phyloP scores from a whole-genome alignment of 1,140 invertebrate genomes.

The Tetragnatha versicolor region DNA sequence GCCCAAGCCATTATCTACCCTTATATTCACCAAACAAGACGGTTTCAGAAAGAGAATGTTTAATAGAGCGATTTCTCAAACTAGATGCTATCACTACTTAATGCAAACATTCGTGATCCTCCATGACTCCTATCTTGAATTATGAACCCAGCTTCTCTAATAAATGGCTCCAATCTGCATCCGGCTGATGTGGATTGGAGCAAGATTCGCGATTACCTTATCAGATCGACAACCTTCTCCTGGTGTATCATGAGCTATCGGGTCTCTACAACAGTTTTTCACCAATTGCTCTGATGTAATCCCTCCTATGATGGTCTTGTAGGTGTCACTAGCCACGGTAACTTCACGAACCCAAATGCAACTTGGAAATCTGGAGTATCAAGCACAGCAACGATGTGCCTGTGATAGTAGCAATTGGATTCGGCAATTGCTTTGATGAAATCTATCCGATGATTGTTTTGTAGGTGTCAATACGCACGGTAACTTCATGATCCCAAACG shows the following conservation, averaged over 20 bases:
- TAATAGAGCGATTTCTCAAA: neutral
- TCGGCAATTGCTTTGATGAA: too few species aligned
- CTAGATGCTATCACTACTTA: neutral
- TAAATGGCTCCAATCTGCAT: conserved; percentile 3
- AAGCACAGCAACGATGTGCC: too few species aligned
- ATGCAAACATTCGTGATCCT: conserved; percentile 20
- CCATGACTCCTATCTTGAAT: conserved; percentile 1
- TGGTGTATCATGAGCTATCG: neutral
- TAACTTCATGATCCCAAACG: too few species aligned
- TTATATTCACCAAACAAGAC: too few species aligned
- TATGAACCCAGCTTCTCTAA: neutral
- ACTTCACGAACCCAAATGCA: too few species aligned
- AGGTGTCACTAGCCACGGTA: neutral
- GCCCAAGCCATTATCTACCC: too few species aligned
- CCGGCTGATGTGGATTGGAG: neutral
- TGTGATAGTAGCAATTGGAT: too few species aligned
- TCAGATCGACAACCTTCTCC: neutral
- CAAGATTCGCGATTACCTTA: neutral
- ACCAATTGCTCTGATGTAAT: neutral
- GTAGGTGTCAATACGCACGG: neutral
- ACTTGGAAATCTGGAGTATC: too few species aligned
- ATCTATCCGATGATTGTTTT: neutral
- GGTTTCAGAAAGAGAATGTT: neutral
- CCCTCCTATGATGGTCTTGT: neutral
- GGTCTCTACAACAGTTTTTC: too few species aligned